These are phyloP conservation scores for Apostichopus californicus DNA, from an alignment of 35 echinoderm and acorn worm genomes.

Conservation along the genomic window DNA sequence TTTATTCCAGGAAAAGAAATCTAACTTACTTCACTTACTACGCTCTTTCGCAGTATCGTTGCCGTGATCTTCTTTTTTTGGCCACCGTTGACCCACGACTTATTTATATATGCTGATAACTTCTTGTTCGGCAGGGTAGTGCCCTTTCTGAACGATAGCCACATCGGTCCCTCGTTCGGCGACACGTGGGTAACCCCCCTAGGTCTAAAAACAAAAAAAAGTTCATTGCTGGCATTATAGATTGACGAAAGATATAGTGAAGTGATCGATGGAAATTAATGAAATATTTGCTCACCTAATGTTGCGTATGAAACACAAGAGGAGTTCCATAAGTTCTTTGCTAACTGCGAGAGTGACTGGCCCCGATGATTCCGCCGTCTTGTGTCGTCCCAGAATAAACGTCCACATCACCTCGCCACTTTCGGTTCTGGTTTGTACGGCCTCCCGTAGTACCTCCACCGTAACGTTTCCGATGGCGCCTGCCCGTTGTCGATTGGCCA, in stretches of 20 bases:
- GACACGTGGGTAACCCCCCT: neutral
- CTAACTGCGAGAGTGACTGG: neutral
- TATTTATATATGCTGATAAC: neutral
- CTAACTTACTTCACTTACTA: no score
- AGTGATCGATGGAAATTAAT: neutral
- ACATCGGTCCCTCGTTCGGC: neutral
- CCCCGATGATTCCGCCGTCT: neutral
- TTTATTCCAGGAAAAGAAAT: no score
- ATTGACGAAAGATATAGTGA: neutral
- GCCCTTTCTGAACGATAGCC: neutral
- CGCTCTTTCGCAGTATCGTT: neutral
- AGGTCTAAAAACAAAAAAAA: neutral
- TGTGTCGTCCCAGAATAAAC: neutral
- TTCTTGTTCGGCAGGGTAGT: neutral
- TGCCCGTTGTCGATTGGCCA: neutral
- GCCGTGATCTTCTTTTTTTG: neutral
- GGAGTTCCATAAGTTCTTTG: neutral
- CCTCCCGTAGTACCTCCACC: neutral
- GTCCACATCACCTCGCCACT: neutral
- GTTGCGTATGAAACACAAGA: neutral
- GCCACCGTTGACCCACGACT: neutral
- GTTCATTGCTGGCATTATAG: neutral
- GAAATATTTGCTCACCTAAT: neutral
- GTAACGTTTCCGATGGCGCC: neutral
- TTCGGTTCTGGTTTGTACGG: neutral